Base-by-base conservation (phyloP, 1,140 invertebrate genomes). In the Mycetomoellerius zeteki region DNA sequence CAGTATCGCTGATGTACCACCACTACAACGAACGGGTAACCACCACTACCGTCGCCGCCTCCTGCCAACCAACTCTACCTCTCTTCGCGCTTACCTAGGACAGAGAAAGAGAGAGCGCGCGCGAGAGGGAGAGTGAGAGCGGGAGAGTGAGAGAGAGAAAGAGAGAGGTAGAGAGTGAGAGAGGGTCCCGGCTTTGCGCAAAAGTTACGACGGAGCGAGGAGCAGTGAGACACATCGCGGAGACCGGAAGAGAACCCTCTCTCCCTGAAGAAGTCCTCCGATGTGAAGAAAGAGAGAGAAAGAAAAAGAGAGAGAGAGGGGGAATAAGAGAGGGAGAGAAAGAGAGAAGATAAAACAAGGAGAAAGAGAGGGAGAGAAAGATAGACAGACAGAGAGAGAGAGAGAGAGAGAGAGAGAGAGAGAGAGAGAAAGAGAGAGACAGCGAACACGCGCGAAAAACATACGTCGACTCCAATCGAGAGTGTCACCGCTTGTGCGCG, bases 171-270 rank as follows among this genome's bases (percentile, higher is more conserved):
- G 78, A 90, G 89, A 90, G 89, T 86, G 73, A 90, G 89, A 90
- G 89, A 90, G 86, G 89, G 89, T 88, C 89, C 87, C 86, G 85
- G 93, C 92, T 94, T 94, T 94, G 93, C 93, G 93, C 93, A 94
- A 94, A 94, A 94, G 92, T 94, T 92, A 93, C 91, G 90, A 90
- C 86, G 88, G 88, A 90, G 88, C 90, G 89, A 91, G 88, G 88
- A 92, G 88, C 92, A 93, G 92, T 93, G 92, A 93, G 92, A 93
- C 90, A 93, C 89, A 93, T 91, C 93, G 91, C 93, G 91, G 93
- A 93, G 92, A 94, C 94, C 93, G 93, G 93, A 94, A 94, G 93
- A 92, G 93, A 81, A 93, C 86, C 91, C 88, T 93, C 91, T 92
- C 91, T 91, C 90, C 88, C 88, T 89, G 85, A 90, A 88, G 84